Base-by-base conservation (phyloP, 1,140 invertebrate genomes). In the Archegozetes longisetosus region DNA sequence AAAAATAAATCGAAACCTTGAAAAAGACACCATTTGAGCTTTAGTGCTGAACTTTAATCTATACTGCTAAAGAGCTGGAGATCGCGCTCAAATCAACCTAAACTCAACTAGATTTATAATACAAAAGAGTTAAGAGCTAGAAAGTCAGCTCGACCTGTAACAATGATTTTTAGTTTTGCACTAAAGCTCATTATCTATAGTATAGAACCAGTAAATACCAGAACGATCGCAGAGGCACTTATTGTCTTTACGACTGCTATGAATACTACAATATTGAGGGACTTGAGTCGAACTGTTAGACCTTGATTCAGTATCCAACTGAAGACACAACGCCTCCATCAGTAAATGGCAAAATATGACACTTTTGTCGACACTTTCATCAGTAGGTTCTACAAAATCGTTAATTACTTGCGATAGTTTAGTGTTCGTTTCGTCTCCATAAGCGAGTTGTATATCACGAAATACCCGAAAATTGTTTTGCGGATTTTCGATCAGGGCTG, bases 401-500 rank as follows among this genome's bases (percentile, higher is more conserved):
- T 23, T 20, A 25, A 52, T 22, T 20, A 23, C 24, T 14, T 20
- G 13, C 13, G 2, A 14, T 13, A 52, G 14, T 12, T 24, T 47
- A 2, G 9, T 2, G 48, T 53, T 26, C 20, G 2, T 46, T 29
- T 65, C 48, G 14, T 64, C 67, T 6, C 58, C 67, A 56, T 65
- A 68, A 27, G 66, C 50, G 2, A 64, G 55, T 14, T 54, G 20
- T 12, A 61, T 53, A 54, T 68, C 59, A 14, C 54, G 23, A 51
- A 68, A 68, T 2, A 68, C 55, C 24, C 67, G 61, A 26, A 68
- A 66, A 54, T 68, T 66, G 50, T 68, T 68, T 48, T 68, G 67
- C 1, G 67, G 65, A 46, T 55, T 63, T 23, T 64, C 26, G 12
- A 67, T 52, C 1, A 68, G 53, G 50, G 58, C 55, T 6, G 49